phyloP scores from a whole-genome alignment of 2,797 vertebrate species.

The Sebastes elongatus region DNA sequence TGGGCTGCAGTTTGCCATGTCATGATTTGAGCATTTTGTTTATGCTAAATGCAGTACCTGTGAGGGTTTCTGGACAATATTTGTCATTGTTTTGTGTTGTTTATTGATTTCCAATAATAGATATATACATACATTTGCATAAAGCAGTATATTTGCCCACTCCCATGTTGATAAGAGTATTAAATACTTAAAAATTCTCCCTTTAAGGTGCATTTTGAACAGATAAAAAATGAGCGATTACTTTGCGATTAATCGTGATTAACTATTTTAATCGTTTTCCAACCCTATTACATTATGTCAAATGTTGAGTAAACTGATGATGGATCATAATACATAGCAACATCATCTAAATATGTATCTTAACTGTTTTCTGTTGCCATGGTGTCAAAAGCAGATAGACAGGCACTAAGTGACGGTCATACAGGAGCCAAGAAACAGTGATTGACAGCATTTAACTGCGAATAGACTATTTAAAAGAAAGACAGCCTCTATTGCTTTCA shows the following conservation, averaged over 20 bases:
- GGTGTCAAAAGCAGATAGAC: neutral
- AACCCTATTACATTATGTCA: neutral
- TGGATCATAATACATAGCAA: neutral
- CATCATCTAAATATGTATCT: neutral
- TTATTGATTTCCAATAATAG: accelerated
- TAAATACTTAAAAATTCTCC: accelerated
- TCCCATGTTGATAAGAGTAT: too few relatives aligned
- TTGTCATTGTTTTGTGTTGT: too few relatives aligned
- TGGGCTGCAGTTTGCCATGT: accelerated
- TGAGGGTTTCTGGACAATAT: too few relatives aligned
- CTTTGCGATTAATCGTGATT: too few relatives aligned
- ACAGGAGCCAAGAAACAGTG: neutral
- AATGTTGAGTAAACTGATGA: neutral
- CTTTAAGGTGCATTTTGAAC: too few relatives aligned
- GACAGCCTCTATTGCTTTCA: neutral
- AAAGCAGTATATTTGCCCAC: accelerated
- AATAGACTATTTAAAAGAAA: neutral
- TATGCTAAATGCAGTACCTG: too few relatives aligned
- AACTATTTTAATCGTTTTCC: accelerated
- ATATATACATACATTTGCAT: too few relatives aligned
- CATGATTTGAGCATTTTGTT: accelerated
- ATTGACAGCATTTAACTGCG: constrained; percentile 5
- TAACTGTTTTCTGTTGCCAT: neutral
- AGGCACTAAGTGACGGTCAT: neutral
- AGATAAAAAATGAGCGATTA: too few relatives aligned